phyloP scores from a whole-genome alignment of 30 jellyfish, hydroid and myxozoan species.

The Turritopsis dohrnii region DNA sequence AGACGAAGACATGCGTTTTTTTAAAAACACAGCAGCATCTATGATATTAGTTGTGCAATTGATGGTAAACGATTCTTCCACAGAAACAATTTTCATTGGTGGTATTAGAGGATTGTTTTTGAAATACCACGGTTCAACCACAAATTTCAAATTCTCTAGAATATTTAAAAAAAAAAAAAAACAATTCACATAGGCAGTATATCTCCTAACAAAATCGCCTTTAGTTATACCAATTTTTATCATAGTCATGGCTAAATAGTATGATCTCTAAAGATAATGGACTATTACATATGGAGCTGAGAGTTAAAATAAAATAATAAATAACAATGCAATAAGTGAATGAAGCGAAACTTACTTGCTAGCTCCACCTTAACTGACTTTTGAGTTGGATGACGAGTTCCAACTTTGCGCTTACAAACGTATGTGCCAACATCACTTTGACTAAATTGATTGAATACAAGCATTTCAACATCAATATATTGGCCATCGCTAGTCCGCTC shows the following conservation, averaged over 20 bases:
- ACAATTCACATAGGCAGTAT: too few species aligned
- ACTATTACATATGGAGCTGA: too few species aligned
- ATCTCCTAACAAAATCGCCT: too few species aligned
- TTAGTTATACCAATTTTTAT: too few species aligned
- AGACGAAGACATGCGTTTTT: neutral
- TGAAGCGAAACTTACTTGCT: conserved; percentile 10
- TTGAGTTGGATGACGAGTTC: neutral
- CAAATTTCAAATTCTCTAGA: neutral
- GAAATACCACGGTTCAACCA: neutral
- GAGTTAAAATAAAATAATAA: too few species aligned
- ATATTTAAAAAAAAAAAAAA: too few species aligned
- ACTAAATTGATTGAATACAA: conserved; percentile 18
- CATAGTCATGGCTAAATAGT: too few species aligned
- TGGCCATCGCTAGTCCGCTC: neutral
- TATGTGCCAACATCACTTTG: conserved; percentile 22
- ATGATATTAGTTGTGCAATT: conserved; percentile 20
- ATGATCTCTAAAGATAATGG: too few species aligned
- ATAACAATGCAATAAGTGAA: too few species aligned
- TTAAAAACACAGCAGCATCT: conserved; percentile 19
- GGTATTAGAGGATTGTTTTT: neutral
- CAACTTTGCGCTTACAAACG: conserved; percentile 14
- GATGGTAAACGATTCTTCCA: neutral
- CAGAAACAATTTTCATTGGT: conserved; percentile 1
- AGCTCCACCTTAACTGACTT: conserved; percentile 16
- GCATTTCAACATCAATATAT: conserved; percentile 10